Percentiles rank a stretch among this genome's conserved stretches.
These are phyloP conservation scores for Heliconius ismenius DNA, from an alignment of 2,888 invertebrate genomes.

Conservation along the genomic window DNA sequence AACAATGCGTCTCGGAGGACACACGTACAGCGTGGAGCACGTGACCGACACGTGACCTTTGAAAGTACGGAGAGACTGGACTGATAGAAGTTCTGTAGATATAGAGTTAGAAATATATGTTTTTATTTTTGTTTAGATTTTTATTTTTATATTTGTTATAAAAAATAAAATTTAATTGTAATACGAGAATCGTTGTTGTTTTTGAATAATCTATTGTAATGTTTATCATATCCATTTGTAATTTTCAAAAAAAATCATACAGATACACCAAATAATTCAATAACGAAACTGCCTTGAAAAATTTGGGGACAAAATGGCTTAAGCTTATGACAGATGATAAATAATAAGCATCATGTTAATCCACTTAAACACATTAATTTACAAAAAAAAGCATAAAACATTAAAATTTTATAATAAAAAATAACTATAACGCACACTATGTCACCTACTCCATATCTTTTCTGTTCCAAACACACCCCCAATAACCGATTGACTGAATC, in stretches of 20 bases:
- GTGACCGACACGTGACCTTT: constrained; percentile 65
- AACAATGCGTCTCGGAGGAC: constrained; percentile 46
- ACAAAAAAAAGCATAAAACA: neutral
- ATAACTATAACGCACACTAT: constrained; percentile 14
- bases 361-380: no score
- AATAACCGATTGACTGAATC: constrained; percentile 77
- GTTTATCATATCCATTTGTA: neutral
- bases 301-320: no score
- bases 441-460: constrained; percentile 50
- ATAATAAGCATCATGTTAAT: no score
- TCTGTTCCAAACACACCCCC: constrained; percentile 65
- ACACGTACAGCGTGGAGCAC: constrained; percentile 52
- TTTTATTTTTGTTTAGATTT: neutral
- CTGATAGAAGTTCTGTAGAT: constrained; percentile 21
- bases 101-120: neutral
- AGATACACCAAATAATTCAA: no score
- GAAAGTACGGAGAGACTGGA: constrained; percentile 41
- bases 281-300: no score
- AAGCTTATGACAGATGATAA: no score
- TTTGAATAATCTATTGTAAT: neutral
- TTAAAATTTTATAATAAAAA: neutral
- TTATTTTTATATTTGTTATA: neutral
- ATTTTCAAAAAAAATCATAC: no score
- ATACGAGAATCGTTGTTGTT: neutral
- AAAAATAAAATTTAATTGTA: neutral